Evolutionary conservation across 1,140 invertebrate species (phyloP).

Genomic region (Acromyrmex charruanus): DNA sequence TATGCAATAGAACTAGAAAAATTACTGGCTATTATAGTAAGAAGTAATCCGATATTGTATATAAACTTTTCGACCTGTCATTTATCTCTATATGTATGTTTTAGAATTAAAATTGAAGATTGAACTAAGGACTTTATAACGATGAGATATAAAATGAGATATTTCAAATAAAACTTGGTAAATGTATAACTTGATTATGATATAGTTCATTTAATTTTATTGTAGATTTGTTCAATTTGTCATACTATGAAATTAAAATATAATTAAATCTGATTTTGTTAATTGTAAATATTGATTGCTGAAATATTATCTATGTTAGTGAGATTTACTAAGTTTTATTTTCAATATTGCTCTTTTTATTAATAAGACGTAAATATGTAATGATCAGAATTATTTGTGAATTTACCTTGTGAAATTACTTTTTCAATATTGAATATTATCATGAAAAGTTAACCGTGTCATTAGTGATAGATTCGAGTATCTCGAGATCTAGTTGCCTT

Average conservation of each 20-base stretch:
- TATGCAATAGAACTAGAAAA: conserved; percentile 42
- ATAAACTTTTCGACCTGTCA: conserved; percentile 30
- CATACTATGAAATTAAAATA: neutral
- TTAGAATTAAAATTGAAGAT: conserved; percentile 31
- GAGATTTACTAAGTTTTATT: conserved; percentile 42
- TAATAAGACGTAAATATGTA: conserved; percentile 6
- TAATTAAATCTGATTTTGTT: neutral
- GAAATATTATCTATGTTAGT: neutral
- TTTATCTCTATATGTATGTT: conserved; percentile 34
- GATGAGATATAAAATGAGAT: neutral
- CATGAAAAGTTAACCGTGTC: conserved; percentile 64
- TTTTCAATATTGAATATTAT: conserved; percentile 52
- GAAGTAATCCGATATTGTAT: conserved; percentile 28
- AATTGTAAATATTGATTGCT: conserved; percentile 25
- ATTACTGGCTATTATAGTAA: conserved; percentile 11
- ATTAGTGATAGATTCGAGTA: conserved; percentile 80
- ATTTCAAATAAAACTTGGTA: conserved; percentile 62
- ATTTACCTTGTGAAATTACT: neutral
- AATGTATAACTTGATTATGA: neutral
- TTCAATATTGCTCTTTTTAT: conserved; percentile 12
- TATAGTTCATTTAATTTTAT: conserved; percentile 28
- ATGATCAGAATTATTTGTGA: conserved; percentile 15
- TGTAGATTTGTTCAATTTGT: neutral
- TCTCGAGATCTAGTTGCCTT: conserved; percentile 81
- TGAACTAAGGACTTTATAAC: conserved; percentile 15